Base-by-base conservation (phyloP, 2,888 invertebrate species). In the Eilema caniola region DNA sequence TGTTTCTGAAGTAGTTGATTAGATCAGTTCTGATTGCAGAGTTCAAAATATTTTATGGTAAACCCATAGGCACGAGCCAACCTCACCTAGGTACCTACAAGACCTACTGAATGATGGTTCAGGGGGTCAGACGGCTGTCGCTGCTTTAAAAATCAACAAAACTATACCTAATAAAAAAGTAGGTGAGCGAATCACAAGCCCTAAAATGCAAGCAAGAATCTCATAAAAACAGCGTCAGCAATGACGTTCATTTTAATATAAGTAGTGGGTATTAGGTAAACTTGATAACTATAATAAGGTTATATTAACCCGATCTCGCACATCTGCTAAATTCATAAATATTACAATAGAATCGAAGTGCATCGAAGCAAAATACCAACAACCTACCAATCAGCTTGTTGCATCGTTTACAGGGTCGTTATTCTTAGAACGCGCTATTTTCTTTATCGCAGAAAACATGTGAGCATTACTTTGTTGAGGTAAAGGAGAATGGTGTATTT, bases 1-100 rank as follows among this genome's bases (percentile, higher is more conserved):
- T 70, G 59, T 81, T 76, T 72, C 75, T 77, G 76, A 76, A 78
- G 24, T 69, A 72, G 60, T 81, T 77, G 69, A 71, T 81, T 78
- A 81, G 71, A 79, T 69, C 74, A 81, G 53, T n/a, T 4, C n/a
- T n/a, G n/a, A n/a, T n/a, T n/a, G n/a, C n/a, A n/a, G n/a, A n/a
- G n/a, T n/a, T n/a, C n/a, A n/a, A n/a, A n/a, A n/a, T n/a, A n/a
- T n/a, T n/a, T n/a, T n/a, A n/a, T n/a, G n/a, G n/a, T n/a, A n/a
- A n/a, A n/a, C n/a, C n/a, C n/a, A n/a, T n/a, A n/a, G n/a, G n/a
- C n/a, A n/a, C n/a, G n/a, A n/a, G n/a, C n/a, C n/a, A n/a, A n/a
- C n/a, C n/a, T n/a, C n/a, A n/a, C n/a, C n/a, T n/a, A n/a, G n/a
- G n/a, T n/a, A 20, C 20, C 20, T 4, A 0, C 47, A 4, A 47